Base-by-base conservation (phyloP, 2,888 invertebrate genomes). In the Norana najaformis region DNA sequence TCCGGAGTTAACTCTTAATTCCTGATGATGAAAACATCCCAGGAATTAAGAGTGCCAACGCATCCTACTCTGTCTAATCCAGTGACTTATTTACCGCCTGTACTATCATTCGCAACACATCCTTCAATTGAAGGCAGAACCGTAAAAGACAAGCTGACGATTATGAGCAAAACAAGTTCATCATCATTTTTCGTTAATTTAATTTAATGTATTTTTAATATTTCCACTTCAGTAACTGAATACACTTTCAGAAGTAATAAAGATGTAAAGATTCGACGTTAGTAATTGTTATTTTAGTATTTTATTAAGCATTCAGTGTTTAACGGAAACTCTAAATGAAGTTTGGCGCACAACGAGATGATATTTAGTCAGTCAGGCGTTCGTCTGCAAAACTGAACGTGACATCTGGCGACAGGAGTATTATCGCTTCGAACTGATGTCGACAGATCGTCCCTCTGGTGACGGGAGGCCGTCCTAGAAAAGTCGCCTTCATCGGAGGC, bases 381-480 rank as follows among this genome's bases (percentile, higher is more conserved):
- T 69, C 69, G 69, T 69, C 69, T 69, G 69, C 30, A 30, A 85
- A 37, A 85, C 35, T 37, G 85, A 85, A n/a, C 36, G 35, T 85
- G 85, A 85, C 85, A 35, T 36, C 36, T 36, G 85, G 37, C 36
- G 85, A 85, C 85, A 85, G 85, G 23, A 85, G 85, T 85, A 35
- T 85, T 85, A 85, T 85, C 35, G 35, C 85, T 6, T 85, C 18
- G 37, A 85, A 85, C 36, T 35, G 37, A 85, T 36, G 85, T 36
- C 85, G 85, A 85, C 85, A 37, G 18, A 37, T 37, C 35, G 85
- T 85, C 36, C 85, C 85, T 85, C 37, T 37, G 36, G 85, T 37
- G 85, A 85, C 35, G 85, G 85, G 37, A 85, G 85, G 85, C 85
- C 34, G 85, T 85, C 85, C 85, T 37, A 36, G 85, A 37, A 85